A percentile compares a stretch with the other conserved stretches of the same genome.
These are phyloP conservation scores for Caprella mutica DNA, from an alignment of 2,888 invertebrate species.

Conservation along the genomic window DNA sequence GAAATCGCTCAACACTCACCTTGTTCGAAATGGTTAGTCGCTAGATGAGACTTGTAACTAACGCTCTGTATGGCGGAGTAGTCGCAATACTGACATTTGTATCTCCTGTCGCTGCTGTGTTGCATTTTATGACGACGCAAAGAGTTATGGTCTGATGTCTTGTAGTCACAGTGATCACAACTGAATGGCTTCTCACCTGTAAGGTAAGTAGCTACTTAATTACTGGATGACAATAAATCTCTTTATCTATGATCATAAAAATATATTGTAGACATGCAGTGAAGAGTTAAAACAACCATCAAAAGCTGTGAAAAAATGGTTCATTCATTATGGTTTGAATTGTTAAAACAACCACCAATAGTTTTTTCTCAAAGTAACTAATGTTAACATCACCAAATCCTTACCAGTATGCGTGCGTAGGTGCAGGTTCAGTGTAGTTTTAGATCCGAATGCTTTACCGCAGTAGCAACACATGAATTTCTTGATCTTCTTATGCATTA, in stretches of 20 bases:
- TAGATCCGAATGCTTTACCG: constrained; percentile 54
- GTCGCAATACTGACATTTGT: constrained; percentile 65
- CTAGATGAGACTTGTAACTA: constrained; percentile 62
- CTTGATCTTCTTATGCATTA: constrained; percentile 56
- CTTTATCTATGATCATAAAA: not conserved
- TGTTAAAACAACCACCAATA: no score
- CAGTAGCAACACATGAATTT: constrained; percentile 57
- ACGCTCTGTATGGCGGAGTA: constrained; percentile 71
- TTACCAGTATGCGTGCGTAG: constrained; percentile 31
- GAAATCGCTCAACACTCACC: no score
- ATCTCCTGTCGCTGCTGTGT: constrained; percentile 62
- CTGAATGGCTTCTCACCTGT: constrained; percentile 67
- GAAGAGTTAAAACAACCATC: not conserved
- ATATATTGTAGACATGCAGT: not conserved
- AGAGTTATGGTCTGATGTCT: constrained; percentile 68
- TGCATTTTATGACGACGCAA: constrained; percentile 63
- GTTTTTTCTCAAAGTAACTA: no score
- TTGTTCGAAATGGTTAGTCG: constrained; percentile 59
- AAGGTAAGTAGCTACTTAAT: no score
- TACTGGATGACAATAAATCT: not conserved
- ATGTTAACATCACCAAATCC: no score
- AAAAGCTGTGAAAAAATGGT: no score
- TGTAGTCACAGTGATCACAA: constrained; percentile 60
- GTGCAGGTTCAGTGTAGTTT: constrained; percentile 55
- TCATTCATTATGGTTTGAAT: no score